phyloP scores from a whole-genome alignment of 2,797 vertebrate species.

The Pangasius sanitwongsei region DNA sequence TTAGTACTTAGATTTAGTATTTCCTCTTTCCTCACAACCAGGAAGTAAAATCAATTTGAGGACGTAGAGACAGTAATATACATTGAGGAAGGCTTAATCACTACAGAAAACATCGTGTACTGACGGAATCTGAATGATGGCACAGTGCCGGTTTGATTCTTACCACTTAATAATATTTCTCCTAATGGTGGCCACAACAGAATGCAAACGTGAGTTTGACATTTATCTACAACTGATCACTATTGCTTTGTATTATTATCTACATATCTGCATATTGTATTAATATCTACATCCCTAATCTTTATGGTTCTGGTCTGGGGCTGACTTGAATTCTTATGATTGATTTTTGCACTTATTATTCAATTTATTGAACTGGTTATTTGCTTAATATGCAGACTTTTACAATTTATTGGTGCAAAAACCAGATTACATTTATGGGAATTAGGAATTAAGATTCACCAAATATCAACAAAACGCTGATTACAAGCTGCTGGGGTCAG shows the following conservation, averaged over 20 bases:
- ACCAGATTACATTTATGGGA: not conserved
- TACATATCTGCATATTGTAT: not conserved
- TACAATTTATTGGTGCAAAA: not conserved
- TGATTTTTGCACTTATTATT: not conserved
- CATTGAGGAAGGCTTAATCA: not conserved
- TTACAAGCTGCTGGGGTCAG: not conserved
- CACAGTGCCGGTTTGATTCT: not conserved
- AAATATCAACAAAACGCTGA: not conserved
- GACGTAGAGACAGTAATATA: not conserved
- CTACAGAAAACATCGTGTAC: not conserved
- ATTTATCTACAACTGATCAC: not conserved
- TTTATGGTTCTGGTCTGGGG: not conserved
- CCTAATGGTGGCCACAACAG: slow-evolving; percentile 1
- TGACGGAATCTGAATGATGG: slow-evolving; percentile 18
- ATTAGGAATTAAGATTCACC: not conserved
- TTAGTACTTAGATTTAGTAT: not conserved
- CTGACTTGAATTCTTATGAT: not conserved
- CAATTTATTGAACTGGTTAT: not conserved
- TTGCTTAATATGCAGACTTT: not conserved
- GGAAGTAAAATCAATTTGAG: not conserved
- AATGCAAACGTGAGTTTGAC: slow-evolving; percentile 32
- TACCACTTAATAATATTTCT: not conserved
- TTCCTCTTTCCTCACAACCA: slow-evolving; percentile 11
- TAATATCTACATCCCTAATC: not conserved
- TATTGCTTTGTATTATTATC: not conserved